These are phyloP conservation scores for Smittia sp. DNA, from an alignment of 2,888 invertebrate species.

Conservation along the genomic window DNA sequence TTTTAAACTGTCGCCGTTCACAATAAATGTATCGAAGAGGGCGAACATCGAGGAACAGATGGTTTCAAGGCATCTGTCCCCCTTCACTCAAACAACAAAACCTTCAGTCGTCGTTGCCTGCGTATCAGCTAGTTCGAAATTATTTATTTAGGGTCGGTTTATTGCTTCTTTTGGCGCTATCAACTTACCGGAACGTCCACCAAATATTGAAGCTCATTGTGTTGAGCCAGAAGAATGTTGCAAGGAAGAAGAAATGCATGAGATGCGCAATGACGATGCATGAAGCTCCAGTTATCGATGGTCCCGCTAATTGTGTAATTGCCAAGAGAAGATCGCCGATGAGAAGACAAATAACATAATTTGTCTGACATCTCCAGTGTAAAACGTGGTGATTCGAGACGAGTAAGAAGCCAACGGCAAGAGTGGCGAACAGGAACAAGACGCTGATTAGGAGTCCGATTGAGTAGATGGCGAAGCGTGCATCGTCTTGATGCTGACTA, in stretches of 20 bases:
- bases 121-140: not conserved
- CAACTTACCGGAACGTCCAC: slow-evolving; percentile 81
- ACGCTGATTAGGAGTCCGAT: slow-evolving; percentile 76
- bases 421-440: slow-evolving; percentile 75
- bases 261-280: slow-evolving; percentile 73
- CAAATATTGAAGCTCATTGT: slow-evolving; percentile 94
- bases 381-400: slow-evolving; percentile 81
- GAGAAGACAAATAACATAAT: slow-evolving; percentile 79
- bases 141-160: not conserved
- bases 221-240: slow-evolving; percentile 90
- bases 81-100: slow-evolving; percentile 34
- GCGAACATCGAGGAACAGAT: slow-evolving; percentile 30
- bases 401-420: slow-evolving; percentile 74
- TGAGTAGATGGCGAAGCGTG: slow-evolving; percentile 71
- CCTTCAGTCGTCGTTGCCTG: not conserved
- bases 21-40: not conserved
- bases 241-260: slow-evolving; percentile 85
- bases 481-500: slow-evolving; percentile 50
- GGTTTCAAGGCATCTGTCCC: slow-evolving; percentile 34
- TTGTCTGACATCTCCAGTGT: slow-evolving; percentile 86
- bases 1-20: slow-evolving; percentile 16
- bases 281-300: slow-evolving; percentile 59
- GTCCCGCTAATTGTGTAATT: slow-evolving; percentile 69
- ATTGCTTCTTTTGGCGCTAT: not conserved
- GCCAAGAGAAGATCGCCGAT: slow-evolving; percentile 77